These are phyloP conservation scores for Temnopleurus reevesii DNA, from an alignment of 53 echinoderm and acorn worm species.

Conservation along the genomic window DNA sequence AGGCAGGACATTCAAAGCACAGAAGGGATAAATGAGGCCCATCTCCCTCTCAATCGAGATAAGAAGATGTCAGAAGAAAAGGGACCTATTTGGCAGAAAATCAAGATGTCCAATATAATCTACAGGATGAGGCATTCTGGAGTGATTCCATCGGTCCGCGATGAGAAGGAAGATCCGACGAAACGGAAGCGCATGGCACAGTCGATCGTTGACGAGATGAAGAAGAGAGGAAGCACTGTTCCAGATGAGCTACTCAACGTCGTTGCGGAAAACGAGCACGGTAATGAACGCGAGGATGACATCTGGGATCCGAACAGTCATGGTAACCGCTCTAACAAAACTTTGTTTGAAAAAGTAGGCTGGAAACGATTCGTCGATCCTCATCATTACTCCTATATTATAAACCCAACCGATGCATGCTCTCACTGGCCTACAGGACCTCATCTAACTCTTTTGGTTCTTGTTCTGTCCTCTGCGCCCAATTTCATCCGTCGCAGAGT, in stretches of 20 bases:
- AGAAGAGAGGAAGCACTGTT: neutral
- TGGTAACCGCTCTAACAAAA: neutral
- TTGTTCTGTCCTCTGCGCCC: constrained; percentile 54
- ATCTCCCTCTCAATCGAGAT: neutral
- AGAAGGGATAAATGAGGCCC: neutral
- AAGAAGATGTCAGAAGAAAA: neutral
- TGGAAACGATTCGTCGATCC: constrained; percentile 35
- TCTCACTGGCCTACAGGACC: neutral
- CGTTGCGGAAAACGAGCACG: neutral
- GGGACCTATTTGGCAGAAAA: neutral
- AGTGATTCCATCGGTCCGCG: neutral
- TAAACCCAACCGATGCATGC: neutral
- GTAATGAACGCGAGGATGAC: neutral
- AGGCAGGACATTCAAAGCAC: neutral
- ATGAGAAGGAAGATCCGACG: neutral
- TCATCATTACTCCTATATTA: neutral
- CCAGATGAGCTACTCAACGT: neutral
- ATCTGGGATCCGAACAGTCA: neutral
- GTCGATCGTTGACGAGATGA: neutral
- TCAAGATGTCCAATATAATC: neutral
- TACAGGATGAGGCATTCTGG: neutral
- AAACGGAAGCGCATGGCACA: neutral
- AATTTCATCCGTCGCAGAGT: constrained; percentile 49
- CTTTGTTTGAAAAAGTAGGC: neutral
- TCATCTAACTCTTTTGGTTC: neutral